Evolutionary conservation across 2,888 invertebrate species (phyloP).

Genomic region (Crossocerus cetratus): DNA sequence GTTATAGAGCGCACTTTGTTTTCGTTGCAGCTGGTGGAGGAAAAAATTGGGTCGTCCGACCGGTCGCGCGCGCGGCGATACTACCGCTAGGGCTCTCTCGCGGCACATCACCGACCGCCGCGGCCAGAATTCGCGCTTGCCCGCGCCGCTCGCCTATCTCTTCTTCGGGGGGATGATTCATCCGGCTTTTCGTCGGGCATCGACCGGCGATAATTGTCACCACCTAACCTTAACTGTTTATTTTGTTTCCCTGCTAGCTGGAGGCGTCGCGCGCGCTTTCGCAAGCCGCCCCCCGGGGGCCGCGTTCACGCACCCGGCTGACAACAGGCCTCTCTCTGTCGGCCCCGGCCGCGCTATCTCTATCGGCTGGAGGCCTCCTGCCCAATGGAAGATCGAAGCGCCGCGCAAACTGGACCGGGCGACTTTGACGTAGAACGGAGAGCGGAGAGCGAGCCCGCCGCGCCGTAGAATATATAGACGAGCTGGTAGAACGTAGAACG

Average conservation of each 20-base stretch:
- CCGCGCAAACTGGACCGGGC: neutral
- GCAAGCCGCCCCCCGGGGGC: neutral
- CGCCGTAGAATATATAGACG: neutral
- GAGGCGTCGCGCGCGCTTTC: neutral
- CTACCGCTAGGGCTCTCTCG: neutral
- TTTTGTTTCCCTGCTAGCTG: neutral
- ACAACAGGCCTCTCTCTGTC: neutral
- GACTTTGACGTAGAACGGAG: neutral
- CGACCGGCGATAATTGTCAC: constrained; percentile 35
- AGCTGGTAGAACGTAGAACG: neutral
- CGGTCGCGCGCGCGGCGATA: constrained; percentile 17
- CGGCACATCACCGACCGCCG: neutral
- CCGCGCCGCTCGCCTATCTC: constrained; percentile 1
- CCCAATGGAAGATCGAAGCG: neutral
- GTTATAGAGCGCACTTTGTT: constrained; percentile 37
- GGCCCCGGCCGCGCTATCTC: no score
- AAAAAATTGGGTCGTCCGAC: constrained; percentile 49
- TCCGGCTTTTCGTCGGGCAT: constrained; percentile 16
- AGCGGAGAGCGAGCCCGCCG: neutral
- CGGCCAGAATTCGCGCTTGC: constrained; percentile 1
- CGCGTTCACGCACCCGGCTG: constrained; percentile 1
- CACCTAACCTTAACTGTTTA: constrained; percentile 36
- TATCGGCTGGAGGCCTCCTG: no score
- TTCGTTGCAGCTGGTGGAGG: constrained; percentile 27
- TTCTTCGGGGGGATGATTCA: constrained; percentile 25